These are phyloP conservation scores for Leptopilina myrica DNA, from an alignment of 2,888 invertebrate genomes.

Conservation along the genomic window DNA sequence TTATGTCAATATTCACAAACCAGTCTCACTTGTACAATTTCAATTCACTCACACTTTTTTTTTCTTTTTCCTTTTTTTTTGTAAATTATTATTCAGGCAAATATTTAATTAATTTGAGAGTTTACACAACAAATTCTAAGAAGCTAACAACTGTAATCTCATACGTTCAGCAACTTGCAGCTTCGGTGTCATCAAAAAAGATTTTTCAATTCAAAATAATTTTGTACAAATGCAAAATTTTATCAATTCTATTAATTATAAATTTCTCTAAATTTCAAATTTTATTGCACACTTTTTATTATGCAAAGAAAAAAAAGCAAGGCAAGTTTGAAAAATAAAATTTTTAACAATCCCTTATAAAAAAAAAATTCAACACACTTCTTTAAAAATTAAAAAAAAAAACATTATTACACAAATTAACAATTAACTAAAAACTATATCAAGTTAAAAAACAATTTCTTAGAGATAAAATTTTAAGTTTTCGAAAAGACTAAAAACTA, in stretches of 20 bases:
- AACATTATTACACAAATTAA: conserved; percentile 11
- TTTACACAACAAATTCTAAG: conserved; percentile 31
- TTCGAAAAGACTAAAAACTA: background rate
- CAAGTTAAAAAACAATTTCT: background rate
- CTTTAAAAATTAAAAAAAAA: background rate
- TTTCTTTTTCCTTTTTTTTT: too few relatives aligned
- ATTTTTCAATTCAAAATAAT: too few relatives aligned
- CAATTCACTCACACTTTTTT: conserved; percentile 21
- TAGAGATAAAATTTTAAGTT: background rate
- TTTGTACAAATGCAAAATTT: background rate
- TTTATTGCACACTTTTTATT: conserved; percentile 5
- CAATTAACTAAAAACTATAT: background rate
- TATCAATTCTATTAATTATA: background rate
- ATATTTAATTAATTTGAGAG: conserved; percentile 23
- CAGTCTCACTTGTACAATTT: background rate
- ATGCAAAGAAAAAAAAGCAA: background rate
- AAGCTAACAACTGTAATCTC: conserved; percentile 44
- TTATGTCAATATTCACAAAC: background rate
- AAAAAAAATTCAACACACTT: background rate
- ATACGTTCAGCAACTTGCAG: conserved; percentile 42
- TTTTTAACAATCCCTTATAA: background rate
- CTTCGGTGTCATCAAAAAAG: conserved; percentile 16
- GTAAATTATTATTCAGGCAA: background rate
- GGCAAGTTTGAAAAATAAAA: conserved; percentile 3
- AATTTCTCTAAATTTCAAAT: conserved; percentile 1